A percentile compares a stretch with the other conserved stretches of the same genome.
Conservation (phyloP, 2,888 invertebrate genomes). For the Sinohyriopsis cumingii region DNA sequence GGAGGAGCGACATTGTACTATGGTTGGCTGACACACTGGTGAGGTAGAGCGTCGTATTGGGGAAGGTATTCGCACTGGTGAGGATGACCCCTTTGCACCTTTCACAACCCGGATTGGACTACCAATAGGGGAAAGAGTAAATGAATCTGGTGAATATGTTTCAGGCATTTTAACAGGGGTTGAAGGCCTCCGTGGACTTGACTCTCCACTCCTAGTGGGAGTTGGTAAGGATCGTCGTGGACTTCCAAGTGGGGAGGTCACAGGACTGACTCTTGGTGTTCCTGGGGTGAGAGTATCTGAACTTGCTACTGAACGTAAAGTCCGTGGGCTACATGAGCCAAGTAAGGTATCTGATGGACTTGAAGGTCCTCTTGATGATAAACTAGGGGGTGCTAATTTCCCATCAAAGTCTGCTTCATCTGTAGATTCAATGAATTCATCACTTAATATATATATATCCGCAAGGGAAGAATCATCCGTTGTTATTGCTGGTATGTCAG, state of each 20-base stretch:
- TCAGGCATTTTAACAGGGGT: conserved; percentile 55
- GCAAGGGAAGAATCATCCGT: conserved; percentile 48
- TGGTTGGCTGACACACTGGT: conserved; percentile 36
- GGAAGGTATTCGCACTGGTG: conserved; percentile 57
- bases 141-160: conserved; percentile 51
- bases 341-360: conserved; percentile 57
- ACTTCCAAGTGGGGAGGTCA: conserved; percentile 59
- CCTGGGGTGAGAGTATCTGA: conserved; percentile 69
- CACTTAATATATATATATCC: conserved; percentile 48
- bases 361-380: conserved; percentile 29
- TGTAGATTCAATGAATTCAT: conserved; percentile 51
- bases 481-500: conserved; percentile 56
- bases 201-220: conserved; percentile 43
- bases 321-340: conserved; percentile 31
- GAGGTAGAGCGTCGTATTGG: conserved; percentile 47
- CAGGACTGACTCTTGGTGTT: conserved; percentile 64
- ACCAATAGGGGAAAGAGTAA: conserved; percentile 60
- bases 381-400: conserved; percentile 40
- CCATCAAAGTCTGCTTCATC: conserved; percentile 48
- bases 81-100: conserved; percentile 42
- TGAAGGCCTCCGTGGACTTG: conserved; percentile 52
- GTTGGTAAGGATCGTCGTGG: conserved; percentile 55
- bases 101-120: conserved; percentile 59
- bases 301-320: conserved; percentile 60
- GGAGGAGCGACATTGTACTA: conserved; percentile 48